Percentiles rank a stretch among this genome's conserved stretches.
Conservation (phyloP, 2,797 vertebrate genomes). For the Miichthys miiuy region DNA sequence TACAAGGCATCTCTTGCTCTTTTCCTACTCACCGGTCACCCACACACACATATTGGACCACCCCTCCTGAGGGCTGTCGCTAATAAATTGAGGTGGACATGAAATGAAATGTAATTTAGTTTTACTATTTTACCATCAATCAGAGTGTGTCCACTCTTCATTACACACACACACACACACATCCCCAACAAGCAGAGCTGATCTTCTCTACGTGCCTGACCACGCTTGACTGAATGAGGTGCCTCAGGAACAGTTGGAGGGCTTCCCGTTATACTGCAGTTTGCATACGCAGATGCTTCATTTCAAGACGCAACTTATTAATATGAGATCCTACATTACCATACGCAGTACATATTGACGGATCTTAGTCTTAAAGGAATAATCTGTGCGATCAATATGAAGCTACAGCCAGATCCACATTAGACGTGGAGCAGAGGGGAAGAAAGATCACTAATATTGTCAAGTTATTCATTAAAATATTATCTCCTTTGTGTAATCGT, state of each 20-base stretch:
- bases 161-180: slow-evolving; percentile 12
- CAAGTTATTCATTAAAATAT: too few species aligned
- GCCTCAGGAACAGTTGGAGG: neutral
- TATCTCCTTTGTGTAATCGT: too few species aligned
- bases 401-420: too few species aligned
- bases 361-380: neutral
- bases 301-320: neutral
- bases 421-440: too few species aligned
- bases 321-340: neutral
- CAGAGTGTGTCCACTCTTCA: slow-evolving; percentile 30
- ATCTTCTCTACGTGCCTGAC: slow-evolving; percentile 27
- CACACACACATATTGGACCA: slow-evolving; percentile 45
- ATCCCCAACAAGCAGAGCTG: slow-evolving; percentile 22
- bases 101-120: slow-evolving; percentile 77
- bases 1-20: slow-evolving; percentile 58
- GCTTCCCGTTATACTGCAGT: neutral
- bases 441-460: too few species aligned
- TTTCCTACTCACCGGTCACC: slow-evolving; percentile 43
- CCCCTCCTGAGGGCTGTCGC: slow-evolving; percentile 58
- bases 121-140: slow-evolving; percentile 53
- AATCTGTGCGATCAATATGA: too few species aligned
- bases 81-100: slow-evolving; percentile 76
- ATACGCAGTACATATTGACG: neutral
- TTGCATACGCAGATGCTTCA: neutral
- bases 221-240: slow-evolving; percentile 19